Evolutionary conservation across 2,797 vertebrate genomes (phyloP).

Genomic region (Sciurus carolinensis): DNA sequence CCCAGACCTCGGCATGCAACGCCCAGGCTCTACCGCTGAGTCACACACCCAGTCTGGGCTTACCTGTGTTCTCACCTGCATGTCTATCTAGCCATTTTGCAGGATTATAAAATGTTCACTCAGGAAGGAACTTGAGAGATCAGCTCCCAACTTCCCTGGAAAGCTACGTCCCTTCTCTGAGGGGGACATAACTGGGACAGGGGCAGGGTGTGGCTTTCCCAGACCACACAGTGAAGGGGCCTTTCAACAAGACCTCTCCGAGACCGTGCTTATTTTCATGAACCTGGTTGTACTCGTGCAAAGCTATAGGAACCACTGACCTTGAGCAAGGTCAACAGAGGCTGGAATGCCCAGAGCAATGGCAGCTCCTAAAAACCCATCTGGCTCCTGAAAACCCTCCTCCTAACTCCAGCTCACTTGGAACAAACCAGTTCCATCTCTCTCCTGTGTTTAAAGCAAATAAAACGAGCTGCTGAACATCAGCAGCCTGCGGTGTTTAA

Average conservation of each 20-base stretch:
- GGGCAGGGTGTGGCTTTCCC: background rate
- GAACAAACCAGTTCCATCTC: conserved; percentile 75
- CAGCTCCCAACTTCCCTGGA: background rate
- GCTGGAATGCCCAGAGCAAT: conserved; percentile 63
- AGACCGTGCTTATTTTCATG: background rate
- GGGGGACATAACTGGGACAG: too few relatives aligned
- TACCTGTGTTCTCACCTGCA: background rate
- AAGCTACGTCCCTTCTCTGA: background rate
- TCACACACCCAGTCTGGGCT: background rate
- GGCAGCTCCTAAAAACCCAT: conserved; percentile 34
- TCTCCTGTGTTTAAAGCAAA: conserved; percentile 75
- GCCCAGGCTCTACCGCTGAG: background rate
- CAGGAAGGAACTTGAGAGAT: background rate
- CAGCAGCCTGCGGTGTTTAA: conserved; percentile 63
- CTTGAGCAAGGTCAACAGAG: conserved; percentile 78
- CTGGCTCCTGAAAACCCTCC: conserved; percentile 76
- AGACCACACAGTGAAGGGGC: background rate
- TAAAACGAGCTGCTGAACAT: conserved; percentile 73
- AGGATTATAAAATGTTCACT: background rate
- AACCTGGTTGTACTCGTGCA: conserved; percentile 61
- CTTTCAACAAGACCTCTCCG: background rate
- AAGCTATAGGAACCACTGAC: conserved; percentile 66
- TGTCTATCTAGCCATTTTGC: background rate
- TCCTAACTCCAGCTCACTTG: conserved; percentile 73
- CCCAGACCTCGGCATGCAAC: background rate